These are phyloP conservation scores for Pachyramphus minor DNA, from an alignment of 2,113 vertebrate genomes.

Conservation along the genomic window DNA sequence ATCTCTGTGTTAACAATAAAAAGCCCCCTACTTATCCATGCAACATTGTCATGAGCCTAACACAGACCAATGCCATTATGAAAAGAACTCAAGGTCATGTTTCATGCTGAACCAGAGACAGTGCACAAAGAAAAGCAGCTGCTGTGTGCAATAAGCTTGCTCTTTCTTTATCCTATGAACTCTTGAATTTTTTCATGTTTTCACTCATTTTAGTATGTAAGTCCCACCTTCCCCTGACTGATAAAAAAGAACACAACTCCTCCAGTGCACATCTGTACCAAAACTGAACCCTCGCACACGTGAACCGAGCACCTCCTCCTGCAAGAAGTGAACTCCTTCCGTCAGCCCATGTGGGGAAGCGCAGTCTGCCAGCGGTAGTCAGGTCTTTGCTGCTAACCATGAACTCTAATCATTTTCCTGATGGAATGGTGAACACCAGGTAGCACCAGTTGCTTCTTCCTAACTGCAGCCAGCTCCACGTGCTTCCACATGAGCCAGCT, in stretches of 20 bases:
- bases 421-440: background rate
- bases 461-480: background rate
- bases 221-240: background rate
- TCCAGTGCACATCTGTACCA: background rate
- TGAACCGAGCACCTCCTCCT: background rate
- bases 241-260: background rate
- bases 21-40: background rate
- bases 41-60: background rate
- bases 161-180: background rate
- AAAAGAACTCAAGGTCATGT: background rate
- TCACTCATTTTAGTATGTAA: background rate
- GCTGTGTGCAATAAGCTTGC: background rate
- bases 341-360: fast-evolving
- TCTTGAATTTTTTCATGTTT: background rate
- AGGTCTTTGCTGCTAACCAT: background rate
- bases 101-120: background rate
- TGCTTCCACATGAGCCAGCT: background rate
- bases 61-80: background rate
- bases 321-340: background rate
- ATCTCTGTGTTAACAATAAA: background rate
- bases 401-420: fast-evolving
- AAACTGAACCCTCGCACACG: fast-evolving
- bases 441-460: background rate
- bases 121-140: background rate
- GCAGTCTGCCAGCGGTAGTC: background rate